Evolutionary conservation across 2,888 invertebrate genomes (phyloP), one percentile per base, ranked within the genome.

Genomic region (Polylopha cassiicola): DNA sequence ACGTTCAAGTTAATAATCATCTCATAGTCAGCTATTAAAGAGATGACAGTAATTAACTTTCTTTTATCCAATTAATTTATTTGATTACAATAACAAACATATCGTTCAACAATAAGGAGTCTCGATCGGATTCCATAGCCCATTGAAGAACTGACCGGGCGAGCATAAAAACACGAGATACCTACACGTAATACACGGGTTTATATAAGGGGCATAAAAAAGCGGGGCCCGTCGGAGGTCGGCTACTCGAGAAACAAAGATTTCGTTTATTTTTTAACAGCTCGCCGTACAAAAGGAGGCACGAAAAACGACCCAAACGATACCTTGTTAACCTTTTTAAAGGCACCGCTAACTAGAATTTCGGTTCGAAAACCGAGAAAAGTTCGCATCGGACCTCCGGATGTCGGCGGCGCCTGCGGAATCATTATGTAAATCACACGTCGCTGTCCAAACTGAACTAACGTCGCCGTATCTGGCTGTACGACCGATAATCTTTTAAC

Each of bases 191-290:
- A 79, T 80, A 81, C 81, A 80, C 84, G 75, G 80, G 84, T 81
- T 84, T 84, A 80, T 84, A 80, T 80, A 77, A 75, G 75, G 74
- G 74, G 82, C 79, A 84, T 84, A 85, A 84, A 85, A 80, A 73
- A 71, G 73, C 77, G 76, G 80, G 74, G 79, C 79, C 79, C 84
- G 76, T 73, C 81, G 84, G 84, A 84, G 84, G 84, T 84, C 85
- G 84, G 76, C 84, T 82, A 80, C 81, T 79, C 81, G 81, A 85
- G 84, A 84, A 85, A 84, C 85, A 85, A 85, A 84, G 82, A 77
- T 66, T 75, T 84, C 79, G 77, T 84, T 85, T 85, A 85, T 85
- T 85, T 85, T 85, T 85, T 85, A 85, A 85, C 85, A 85, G 85
- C 85, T 84, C 75, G 78, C 77, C 75, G 79, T 80, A 78, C 78